phyloP scores from a whole-genome alignment of 2,797 vertebrate species.

The Naso thynnoides region DNA sequence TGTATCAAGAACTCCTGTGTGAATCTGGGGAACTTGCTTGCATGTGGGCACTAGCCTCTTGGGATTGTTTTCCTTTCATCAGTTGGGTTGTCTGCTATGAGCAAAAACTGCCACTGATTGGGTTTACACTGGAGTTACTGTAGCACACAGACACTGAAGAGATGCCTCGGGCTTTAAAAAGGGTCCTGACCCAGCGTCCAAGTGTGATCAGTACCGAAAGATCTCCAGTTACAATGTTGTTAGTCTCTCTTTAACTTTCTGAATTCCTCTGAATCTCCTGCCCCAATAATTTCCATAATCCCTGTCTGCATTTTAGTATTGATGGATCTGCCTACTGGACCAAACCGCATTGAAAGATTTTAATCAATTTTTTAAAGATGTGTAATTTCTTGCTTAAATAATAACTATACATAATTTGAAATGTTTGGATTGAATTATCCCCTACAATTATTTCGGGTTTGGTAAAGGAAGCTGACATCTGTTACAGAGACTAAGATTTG shows the following conservation, averaged over 20 bases:
- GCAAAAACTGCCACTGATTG: no score
- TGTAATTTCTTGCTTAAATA: constrained; percentile 4
- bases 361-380: not conserved
- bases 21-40: no score
- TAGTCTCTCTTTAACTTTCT: not conserved
- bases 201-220: no score
- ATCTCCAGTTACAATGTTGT: not conserved
- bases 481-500: constrained; percentile 2
- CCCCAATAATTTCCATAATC: not conserved
- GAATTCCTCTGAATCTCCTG: not conserved
- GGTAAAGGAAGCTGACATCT: not conserved
- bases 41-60: no score
- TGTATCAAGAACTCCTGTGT: no score
- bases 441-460: constrained; percentile 5
- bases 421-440: not conserved
- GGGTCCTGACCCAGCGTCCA: no score
- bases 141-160: no score
- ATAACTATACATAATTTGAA: constrained; percentile 10
- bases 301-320: not conserved
- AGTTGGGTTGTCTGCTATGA: no score
- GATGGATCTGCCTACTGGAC: not conserved
- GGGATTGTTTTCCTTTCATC: no score
- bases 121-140: no score
- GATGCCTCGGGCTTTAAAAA: no score
- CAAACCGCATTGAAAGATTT: not conserved